Conservation (phyloP, 2,888 invertebrate species). For the Napeogenes inachia region DNA sequence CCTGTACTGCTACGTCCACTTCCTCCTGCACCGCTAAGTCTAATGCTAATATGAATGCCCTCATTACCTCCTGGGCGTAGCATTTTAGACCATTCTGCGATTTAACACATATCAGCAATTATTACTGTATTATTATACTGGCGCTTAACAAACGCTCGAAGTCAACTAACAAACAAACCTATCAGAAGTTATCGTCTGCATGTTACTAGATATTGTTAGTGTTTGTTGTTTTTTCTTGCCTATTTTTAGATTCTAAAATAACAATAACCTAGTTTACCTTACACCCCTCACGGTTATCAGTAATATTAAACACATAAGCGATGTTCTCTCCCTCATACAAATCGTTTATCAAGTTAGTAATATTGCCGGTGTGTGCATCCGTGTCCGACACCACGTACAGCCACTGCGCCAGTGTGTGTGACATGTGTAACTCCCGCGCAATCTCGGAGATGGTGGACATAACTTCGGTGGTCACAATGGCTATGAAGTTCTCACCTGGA, state of each 20-base stretch:
- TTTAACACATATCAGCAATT: background rate
- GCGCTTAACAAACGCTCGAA: no score
- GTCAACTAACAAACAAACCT: no score
- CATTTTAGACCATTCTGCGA: slow-evolving; percentile 81
- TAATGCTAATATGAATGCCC: slow-evolving; percentile 81
- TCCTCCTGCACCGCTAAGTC: slow-evolving; percentile 84
- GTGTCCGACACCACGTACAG: slow-evolving; percentile 85
- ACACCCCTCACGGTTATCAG: slow-evolving; percentile 71
- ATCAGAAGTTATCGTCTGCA: no score
- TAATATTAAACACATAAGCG: slow-evolving; percentile 85
- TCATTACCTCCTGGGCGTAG: slow-evolving; percentile 81
- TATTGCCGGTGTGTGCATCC: slow-evolving; percentile 63
- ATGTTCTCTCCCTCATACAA: slow-evolving; percentile 88
- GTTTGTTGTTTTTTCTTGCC: no score
- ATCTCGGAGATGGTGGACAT: slow-evolving; percentile 82
- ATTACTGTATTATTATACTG: no score
- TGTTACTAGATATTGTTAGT: no score
- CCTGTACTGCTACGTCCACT: slow-evolving; percentile 82
- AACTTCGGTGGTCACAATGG: slow-evolving; percentile 79
- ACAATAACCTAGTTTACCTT: slow-evolving; percentile 54
- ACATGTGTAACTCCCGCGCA: slow-evolving; percentile 81
- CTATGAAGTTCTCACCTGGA: slow-evolving; percentile 77
- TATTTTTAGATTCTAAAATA: no score
- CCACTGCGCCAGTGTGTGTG: slow-evolving; percentile 87
- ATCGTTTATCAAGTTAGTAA: slow-evolving; percentile 75